Evolutionary conservation across 2,888 invertebrate genomes (phyloP), one percentile per base, ranked within the genome.

Genomic region (Allygus modestus): DNA sequence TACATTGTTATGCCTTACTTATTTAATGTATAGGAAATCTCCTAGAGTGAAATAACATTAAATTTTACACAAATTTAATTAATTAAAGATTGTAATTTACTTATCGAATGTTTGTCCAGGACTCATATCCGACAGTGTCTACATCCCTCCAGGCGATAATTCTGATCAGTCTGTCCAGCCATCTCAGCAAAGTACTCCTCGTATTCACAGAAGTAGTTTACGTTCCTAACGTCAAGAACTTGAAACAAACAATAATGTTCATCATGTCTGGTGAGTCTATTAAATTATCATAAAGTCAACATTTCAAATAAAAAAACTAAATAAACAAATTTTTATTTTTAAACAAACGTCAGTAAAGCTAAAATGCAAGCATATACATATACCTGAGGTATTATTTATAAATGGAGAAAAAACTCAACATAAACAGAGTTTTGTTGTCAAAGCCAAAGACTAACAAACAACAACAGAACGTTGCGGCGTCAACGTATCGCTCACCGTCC

Each of bases 161-260:
- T 88, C 92, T 95, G 89, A 91, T 94, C 17, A 94, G 93, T 0
- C 92, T 94, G 90, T 95, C 95, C 7, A 94, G 95, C 28, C 93
- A 95, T 86, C 92, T 95, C 85, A 95, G 95, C 51, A 94, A 94
- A 89, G 93, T 95, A 51, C 91, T 95, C 79, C 92, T 95, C 86
- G 92, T 95, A 86, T 95, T 95, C 87, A 94, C 95, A 0, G 95
- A 95, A 89, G 90, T 95, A 65, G 93, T 94, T 7, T 92, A 94
- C 73, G 90, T 93, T 79, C 91, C 92, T 0, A 91, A 91, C 87
- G 89, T 91, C 46, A 89, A 89, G 81, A 90, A 91, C 84, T 93
- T 94, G 86, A 93, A 93, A 69, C 93, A 93, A 71, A 94, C 94
- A 0, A 93, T 95, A 0, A 93, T 95, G 0, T 93, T 93, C 26